Base-by-base conservation (phyloP, 2,113 vertebrate genomes). In the Corydoras sp. region DNA sequence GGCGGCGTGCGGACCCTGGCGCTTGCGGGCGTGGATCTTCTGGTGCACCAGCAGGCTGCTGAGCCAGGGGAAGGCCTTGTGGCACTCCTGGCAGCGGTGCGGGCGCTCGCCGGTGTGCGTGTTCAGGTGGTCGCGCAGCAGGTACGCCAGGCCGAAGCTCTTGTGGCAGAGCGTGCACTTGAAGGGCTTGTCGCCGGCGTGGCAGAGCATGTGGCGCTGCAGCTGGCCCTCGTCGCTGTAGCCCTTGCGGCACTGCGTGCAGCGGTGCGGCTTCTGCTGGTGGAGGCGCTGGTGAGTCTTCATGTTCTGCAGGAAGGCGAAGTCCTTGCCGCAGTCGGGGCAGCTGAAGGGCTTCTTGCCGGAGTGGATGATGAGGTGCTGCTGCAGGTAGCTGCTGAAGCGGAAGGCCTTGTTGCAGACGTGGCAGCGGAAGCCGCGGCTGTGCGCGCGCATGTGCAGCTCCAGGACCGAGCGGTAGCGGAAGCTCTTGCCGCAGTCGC, bases 301-400 rank as follows among this genome's bases (percentile, higher is more conserved):
- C 90, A 90, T 90, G 81, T 90, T 91, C 75, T 90, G 90, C 74
- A 87, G 76, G 79, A 91, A 91, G 14, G 89, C 88, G 75, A 91
- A 91, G 73, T 88, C 88, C 76, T 89, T 90, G 12, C 90, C 89
- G 4, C 90, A 91, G 69, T 90, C 88, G 0, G 89, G 84, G 74
- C 90, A 91, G 72, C 87, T 89, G 70, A 88, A 88, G 35, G 90
- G 90, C 82, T 88, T 91, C 77, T 89, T 81, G 35, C 90, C 89
- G 0, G 89, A 89, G 64, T 91, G 90, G 69, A 90, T 90, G 65
- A 90, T 88, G 12, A 88, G 71, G 78, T 91, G 90, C 35, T 90
- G 90, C 79, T 90, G 89, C 69, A 91, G 70, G 78, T 89, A 91
- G 83, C 89, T 90, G 76, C 87, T 82, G 65, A 88, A 89, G 67